phyloP scores from a whole-genome alignment of 2,797 vertebrate species.

The Antennarius maculatus region DNA sequence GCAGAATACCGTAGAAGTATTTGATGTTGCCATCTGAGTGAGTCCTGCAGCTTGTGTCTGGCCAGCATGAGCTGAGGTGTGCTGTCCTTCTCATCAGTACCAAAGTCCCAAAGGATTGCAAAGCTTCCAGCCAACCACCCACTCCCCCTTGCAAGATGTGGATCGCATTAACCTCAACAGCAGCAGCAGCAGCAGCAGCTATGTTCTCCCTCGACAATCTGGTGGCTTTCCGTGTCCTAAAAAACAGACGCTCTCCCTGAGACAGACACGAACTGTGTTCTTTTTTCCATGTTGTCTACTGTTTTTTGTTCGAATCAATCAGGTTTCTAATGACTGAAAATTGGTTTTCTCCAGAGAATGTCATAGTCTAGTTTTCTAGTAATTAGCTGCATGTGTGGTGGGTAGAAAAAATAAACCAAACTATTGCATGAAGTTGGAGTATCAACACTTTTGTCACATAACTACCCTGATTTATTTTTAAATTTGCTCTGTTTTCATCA shows the following conservation, averaged over 20 bases:
- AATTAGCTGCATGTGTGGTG: constrained; percentile 61
- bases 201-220: constrained; percentile 70
- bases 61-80: constrained; percentile 35
- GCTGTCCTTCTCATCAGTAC: constrained; percentile 64
- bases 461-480: constrained; percentile 26
- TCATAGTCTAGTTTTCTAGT: constrained; percentile 22
- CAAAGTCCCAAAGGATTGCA: constrained; percentile 51
- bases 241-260: constrained; percentile 60
- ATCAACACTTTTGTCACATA: constrained; percentile 41
- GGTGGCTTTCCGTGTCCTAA: constrained; percentile 64
- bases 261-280: constrained; percentile 61
- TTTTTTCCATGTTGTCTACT: constrained; percentile 54
- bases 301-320: constrained; percentile 71
- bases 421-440: constrained; percentile 19
- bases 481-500: constrained; percentile 11
- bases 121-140: constrained; percentile 53
- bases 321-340: constrained; percentile 57
- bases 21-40: constrained; percentile 46
- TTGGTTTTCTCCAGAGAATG: constrained; percentile 41
- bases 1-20: constrained; percentile 35
- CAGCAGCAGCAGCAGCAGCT: constrained; percentile 56
- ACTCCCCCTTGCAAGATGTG: constrained; percentile 70
- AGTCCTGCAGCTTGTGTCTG: constrained; percentile 54
- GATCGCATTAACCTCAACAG: constrained; percentile 73
- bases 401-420: constrained; percentile 11